Percentiles rank a stretch among this genome's conserved stretches.
These are phyloP conservation scores for Subanguina moxae DNA, from an alignment of 1,140 invertebrate genomes.

Conservation along the genomic window DNA sequence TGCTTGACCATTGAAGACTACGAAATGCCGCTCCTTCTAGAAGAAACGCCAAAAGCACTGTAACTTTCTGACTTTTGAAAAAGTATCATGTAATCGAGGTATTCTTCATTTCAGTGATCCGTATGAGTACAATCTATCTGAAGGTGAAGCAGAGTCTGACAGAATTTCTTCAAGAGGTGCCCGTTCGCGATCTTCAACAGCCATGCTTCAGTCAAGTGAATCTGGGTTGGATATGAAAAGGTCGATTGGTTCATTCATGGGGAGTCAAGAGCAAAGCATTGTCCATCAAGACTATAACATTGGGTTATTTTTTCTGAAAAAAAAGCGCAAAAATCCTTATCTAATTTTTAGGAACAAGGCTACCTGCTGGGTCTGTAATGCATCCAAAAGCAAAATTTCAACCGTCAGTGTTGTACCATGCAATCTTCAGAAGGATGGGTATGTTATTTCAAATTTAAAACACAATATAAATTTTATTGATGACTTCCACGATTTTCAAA, in stretches of 20 bases:
- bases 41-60: not conserved
- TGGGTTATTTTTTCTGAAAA: not conserved
- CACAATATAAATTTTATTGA: not conserved
- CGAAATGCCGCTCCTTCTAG: not conserved
- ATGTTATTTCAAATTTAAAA: not conserved
- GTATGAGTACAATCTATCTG: not conserved
- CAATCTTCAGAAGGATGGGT: not conserved
- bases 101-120: too few species aligned
- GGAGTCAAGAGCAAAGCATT: not conserved
- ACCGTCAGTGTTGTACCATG: not conserved
- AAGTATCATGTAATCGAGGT: not conserved
- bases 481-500: not conserved
- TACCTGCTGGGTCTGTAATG: not conserved
- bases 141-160: not conserved
- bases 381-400: not conserved
- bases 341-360: too few species aligned
- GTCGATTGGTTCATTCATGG: not conserved
- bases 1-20: not conserved
- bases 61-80: not conserved
- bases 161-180: too few species aligned
- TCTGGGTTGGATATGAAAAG: not conserved
- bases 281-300: not conserved
- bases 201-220: not conserved
- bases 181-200: too few species aligned
- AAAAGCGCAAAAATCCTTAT: not conserved